Conservation (phyloP, 2,113 vertebrate species). For the Asarcornis scutulata region DNA sequence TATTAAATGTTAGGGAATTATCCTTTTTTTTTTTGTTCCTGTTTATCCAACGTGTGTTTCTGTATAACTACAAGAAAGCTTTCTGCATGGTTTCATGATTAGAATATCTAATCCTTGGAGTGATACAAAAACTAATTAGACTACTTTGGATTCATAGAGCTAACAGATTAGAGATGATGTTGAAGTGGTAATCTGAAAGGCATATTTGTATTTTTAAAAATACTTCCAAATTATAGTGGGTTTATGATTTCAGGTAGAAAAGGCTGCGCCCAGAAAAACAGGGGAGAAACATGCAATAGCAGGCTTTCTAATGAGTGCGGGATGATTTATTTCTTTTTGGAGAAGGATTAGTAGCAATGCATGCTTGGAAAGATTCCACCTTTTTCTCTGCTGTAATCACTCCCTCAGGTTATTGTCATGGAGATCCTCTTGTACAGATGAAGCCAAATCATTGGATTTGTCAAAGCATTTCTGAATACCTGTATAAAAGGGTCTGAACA, state of each 20-base stretch:
- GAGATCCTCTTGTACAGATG: background rate
- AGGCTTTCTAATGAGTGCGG: background rate
- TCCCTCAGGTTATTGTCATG: conserved; percentile 62
- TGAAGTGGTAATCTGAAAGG: background rate
- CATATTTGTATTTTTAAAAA: background rate
- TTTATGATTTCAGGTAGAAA: conserved; percentile 13
- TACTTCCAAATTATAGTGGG: background rate
- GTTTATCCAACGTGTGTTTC: background rate
- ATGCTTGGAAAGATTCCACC: conserved; percentile 41
- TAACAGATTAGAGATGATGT: background rate
- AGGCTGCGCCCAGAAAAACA: background rate
- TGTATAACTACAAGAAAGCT: background rate
- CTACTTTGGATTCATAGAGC: background rate
- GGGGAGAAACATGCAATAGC: background rate
- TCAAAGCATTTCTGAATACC: background rate
- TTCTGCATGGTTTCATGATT: background rate
- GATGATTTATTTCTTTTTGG: conserved; percentile 42
- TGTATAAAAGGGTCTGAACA: background rate
- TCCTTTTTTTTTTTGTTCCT: conserved; percentile 12
- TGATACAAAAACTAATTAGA: background rate
- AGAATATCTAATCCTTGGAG: background rate
- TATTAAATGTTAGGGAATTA: conserved; percentile 11
- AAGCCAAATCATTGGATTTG: background rate
- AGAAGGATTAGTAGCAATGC: conserved; percentile 31
- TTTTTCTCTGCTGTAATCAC: conserved; percentile 30